These are phyloP conservation scores for Craseonycteris thonglongyai DNA, from an alignment of 2,113 vertebrate genomes.

Conservation along the genomic window DNA sequence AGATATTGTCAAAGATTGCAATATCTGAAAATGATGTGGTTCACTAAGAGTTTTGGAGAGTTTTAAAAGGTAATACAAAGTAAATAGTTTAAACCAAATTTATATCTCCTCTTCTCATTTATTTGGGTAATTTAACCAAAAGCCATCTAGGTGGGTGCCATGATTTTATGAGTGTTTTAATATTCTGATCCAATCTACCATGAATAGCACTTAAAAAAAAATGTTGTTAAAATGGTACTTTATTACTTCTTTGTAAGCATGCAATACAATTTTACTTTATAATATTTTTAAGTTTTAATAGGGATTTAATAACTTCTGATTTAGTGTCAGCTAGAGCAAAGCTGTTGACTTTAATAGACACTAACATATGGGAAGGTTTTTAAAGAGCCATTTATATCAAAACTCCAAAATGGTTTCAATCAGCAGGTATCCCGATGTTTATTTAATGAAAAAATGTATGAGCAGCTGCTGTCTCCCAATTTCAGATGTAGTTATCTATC, in stretches of 20 bases:
- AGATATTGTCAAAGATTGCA: slow-evolving; percentile 34
- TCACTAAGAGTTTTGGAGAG: not conserved
- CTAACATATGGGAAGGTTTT: slow-evolving; percentile 59
- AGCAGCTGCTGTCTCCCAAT: slow-evolving; percentile 61
- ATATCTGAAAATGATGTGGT: slow-evolving; percentile 37
- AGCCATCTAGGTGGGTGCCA: not conserved
- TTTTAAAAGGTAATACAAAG: slow-evolving; percentile 22
- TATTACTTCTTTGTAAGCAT: not conserved
- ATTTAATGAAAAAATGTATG: slow-evolving; percentile 72
- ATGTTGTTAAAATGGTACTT: not conserved
- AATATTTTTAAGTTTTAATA: slow-evolving; percentile 55
- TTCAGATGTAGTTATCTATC: slow-evolving; percentile 66
- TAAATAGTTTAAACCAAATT: slow-evolving; percentile 38
- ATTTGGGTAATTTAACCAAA: slow-evolving; percentile 39
- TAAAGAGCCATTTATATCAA: slow-evolving; percentile 41
- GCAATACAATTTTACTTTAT: slow-evolving; percentile 35
- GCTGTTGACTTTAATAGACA: slow-evolving; percentile 59
- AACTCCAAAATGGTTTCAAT: slow-evolving; percentile 57
- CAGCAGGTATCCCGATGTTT: slow-evolving; percentile 68
- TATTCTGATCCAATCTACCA: not conserved
- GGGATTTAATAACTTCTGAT: slow-evolving; percentile 55
- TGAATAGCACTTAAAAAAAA: not conserved
- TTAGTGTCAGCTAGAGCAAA: slow-evolving; percentile 42
- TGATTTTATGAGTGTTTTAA: slow-evolving; percentile 11
- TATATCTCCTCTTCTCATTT: slow-evolving; percentile 22